phyloP scores from a whole-genome alignment of 2,113 vertebrate species.

The Ursus arctos region DNA sequence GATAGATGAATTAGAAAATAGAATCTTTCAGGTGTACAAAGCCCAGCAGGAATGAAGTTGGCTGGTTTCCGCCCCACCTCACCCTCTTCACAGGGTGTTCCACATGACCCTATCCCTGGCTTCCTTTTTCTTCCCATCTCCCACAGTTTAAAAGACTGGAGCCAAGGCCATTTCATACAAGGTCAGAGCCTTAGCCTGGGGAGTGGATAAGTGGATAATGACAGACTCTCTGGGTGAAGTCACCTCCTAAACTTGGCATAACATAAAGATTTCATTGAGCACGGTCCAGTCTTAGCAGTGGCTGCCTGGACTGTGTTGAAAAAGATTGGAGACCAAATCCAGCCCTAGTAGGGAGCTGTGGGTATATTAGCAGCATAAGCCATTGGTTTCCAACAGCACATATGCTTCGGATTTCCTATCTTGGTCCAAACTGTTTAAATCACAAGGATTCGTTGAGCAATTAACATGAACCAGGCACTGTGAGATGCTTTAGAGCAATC shows the following conservation, averaged over 20 bases:
- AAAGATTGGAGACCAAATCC: background rate
- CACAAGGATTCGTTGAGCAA: background rate
- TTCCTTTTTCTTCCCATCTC: background rate
- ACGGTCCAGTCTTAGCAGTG: background rate
- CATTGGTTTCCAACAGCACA: background rate
- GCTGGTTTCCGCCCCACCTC: background rate
- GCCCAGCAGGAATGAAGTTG: slow-evolving; percentile 20
- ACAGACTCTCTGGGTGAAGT: background rate
- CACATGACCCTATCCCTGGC: background rate
- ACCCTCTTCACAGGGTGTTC: background rate
- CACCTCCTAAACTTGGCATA: slow-evolving; percentile 10
- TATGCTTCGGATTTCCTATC: background rate
- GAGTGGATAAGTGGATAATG: background rate
- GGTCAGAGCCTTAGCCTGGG: background rate
- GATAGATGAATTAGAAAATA: slow-evolving; percentile 38
- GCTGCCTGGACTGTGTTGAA: background rate
- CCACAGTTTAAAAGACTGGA: background rate
- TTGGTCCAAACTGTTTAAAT: background rate
- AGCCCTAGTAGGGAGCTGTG: background rate
- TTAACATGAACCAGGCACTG: background rate
- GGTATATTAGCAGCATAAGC: background rate
- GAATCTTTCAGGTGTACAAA: background rate
- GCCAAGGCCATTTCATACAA: background rate
- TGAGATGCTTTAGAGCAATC: background rate
- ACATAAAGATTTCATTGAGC: background rate